Conservation (phyloP, 2,113 vertebrate genomes). For the Quiscalus mexicanus region DNA sequence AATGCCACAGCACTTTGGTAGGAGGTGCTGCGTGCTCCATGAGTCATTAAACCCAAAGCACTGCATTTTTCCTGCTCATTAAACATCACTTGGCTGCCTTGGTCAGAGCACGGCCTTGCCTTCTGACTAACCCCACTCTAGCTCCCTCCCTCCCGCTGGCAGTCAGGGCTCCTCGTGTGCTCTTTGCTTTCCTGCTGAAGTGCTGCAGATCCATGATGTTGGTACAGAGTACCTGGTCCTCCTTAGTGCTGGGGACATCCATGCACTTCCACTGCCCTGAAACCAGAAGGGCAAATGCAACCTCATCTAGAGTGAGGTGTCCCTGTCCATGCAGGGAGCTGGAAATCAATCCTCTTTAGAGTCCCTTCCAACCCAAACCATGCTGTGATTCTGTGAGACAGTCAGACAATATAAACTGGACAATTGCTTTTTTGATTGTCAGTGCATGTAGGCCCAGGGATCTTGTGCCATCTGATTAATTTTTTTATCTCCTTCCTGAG, state of each 20-base stretch:
- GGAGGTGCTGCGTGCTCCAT: not conserved
- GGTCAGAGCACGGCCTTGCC: fast-evolving
- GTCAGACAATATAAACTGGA: not conserved
- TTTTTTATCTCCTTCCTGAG: not conserved
- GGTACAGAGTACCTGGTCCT: not conserved
- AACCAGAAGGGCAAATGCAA: not conserved
- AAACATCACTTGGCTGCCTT: not conserved
- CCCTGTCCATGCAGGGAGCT: not conserved
- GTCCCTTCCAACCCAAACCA: not conserved
- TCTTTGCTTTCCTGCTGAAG: not conserved
- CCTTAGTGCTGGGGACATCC: not conserved
- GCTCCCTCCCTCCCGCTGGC: not conserved
- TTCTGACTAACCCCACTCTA: not conserved
- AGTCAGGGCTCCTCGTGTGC: fast-evolving
- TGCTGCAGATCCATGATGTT: not conserved
- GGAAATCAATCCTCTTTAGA: not conserved
- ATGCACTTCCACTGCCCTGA: not conserved
- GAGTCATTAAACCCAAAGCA: conserved; percentile 38
- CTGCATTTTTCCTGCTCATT: not conserved
- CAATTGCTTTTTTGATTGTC: not conserved
- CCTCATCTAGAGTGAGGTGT: not conserved
- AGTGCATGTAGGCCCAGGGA: not conserved
- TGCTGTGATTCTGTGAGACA: not conserved
- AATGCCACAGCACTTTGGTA: conserved; percentile 13
- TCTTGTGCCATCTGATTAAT: not conserved